Percentiles rank a stretch among this genome's conserved stretches.
phyloP scores from a whole-genome alignment of 2,113 vertebrate genomes.

The Sylvilagus bachmani region DNA sequence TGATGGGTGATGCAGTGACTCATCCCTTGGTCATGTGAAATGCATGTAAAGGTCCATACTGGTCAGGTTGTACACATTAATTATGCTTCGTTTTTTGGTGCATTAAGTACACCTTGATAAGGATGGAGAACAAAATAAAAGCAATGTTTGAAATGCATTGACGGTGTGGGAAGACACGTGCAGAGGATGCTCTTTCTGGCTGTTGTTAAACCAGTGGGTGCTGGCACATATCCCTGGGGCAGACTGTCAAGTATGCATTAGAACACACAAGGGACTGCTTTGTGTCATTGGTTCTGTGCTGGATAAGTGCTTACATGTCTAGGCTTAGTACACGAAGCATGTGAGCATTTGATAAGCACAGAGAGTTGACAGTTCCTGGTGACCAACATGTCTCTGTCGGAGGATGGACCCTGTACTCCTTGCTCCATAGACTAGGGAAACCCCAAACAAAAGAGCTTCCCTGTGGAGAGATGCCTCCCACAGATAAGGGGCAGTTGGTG shows the following conservation, averaged over 20 bases:
- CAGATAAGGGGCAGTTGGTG: no score
- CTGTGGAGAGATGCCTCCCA: no score
- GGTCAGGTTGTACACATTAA: not conserved
- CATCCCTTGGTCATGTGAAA: not conserved
- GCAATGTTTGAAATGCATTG: not conserved
- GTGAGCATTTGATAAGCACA: no score
- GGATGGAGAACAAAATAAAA: not conserved
- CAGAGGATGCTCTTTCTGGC: not conserved
- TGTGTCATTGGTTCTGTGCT: no score
- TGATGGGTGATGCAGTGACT: no score
- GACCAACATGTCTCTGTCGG: no score
- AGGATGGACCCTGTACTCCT: no score
- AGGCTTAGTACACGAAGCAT: no score
- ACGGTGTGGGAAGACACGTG: not conserved
- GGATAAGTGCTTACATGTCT: no score
- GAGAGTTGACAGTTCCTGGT: no score
- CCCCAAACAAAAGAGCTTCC: no score
- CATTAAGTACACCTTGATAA: not conserved
- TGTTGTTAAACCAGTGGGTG: not conserved
- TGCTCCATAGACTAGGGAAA: no score
- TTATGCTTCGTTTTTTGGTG: not conserved
- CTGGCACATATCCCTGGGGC: not conserved
- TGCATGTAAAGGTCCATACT: not conserved
- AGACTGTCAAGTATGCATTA: not conserved
- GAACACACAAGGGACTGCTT: not conserved